phyloP scores from a whole-genome alignment of 1,140 invertebrate genomes.

The Drosophila rhopaloa region DNA sequence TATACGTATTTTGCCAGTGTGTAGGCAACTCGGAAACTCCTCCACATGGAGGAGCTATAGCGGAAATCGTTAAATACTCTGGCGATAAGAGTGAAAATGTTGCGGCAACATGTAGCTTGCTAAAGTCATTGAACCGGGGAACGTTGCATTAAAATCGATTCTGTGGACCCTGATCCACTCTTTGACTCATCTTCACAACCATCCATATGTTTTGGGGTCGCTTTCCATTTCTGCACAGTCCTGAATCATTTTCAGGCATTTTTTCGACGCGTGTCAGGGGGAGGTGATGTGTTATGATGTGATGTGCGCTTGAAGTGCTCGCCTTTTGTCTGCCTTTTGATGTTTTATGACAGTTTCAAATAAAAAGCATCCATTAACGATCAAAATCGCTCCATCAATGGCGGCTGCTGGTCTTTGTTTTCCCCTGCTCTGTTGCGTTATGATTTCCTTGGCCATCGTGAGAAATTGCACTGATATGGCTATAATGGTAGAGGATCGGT shows the following conservation, averaged over 20 bases:
- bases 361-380: constrained; percentile 69
- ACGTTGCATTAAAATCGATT: constrained; percentile 62
- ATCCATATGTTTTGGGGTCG: constrained; percentile 47
- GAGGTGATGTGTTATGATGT: constrained; percentile 8
- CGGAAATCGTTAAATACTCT: constrained; percentile 75
- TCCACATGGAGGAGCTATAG: constrained; percentile 43
- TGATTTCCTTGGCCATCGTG: constrained; percentile 40
- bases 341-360: constrained; percentile 60
- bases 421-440: constrained; percentile 25
- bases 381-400: constrained; percentile 25
- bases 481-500: constrained; percentile 20
- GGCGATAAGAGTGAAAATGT: constrained; percentile 52
- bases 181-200: constrained; percentile 50
- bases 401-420: constrained; percentile 32
- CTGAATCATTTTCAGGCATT: constrained; percentile 59
- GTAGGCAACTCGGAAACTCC: constrained; percentile 55
- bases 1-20: constrained; percentile 34
- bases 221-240: constrained; percentile 66
- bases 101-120: constrained; percentile 73
- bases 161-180: constrained; percentile 54
- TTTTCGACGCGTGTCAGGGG: constrained; percentile 50
- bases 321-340: constrained; percentile 54
- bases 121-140: constrained; percentile 59
- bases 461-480: constrained; percentile 56
- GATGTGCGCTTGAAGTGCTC: constrained; percentile 10